These are phyloP conservation scores for Neocrepidodera transversa DNA, from an alignment of 2,888 invertebrate genomes.

Conservation along the genomic window DNA sequence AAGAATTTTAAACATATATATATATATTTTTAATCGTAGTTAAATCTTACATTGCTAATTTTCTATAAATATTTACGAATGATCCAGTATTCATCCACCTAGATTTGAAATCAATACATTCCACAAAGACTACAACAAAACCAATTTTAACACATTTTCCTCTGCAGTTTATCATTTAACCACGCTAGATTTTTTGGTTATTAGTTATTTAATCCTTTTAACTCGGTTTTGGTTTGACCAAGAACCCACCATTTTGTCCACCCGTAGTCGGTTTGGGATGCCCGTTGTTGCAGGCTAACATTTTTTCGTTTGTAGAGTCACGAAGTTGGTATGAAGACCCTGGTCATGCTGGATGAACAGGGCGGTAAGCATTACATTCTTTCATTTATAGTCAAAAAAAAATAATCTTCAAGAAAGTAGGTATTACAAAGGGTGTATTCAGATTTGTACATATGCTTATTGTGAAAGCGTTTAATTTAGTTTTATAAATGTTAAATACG, in stretches of 20 bases:
- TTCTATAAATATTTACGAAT: no score
- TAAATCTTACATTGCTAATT: no score
- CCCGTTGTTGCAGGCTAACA: constrained; percentile 39
- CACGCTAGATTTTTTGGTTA: not conserved
- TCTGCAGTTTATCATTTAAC: constrained; percentile 13
- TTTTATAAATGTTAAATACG: constrained; percentile 1
- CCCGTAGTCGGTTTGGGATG: not conserved
- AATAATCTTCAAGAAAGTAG: constrained; percentile 4
- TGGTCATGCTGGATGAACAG: constrained; percentile 99
- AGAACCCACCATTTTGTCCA: not conserved
- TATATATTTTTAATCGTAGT: no score
- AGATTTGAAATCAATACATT: not conserved
- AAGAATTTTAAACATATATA: no score
- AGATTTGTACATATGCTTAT: constrained; percentile 26
- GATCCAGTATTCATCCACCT: not conserved
- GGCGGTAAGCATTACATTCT: constrained; percentile 89
- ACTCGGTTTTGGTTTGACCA: not conserved
- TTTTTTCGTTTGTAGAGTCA: constrained; percentile 87
- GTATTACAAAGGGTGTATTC: constrained; percentile 22
- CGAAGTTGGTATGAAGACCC: constrained; percentile 99
- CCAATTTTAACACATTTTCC: constrained; percentile 13
- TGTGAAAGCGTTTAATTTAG: constrained; percentile 15
- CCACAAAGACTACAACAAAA: constrained; percentile 18
- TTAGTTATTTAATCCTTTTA: constrained; percentile 7
- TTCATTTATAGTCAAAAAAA: constrained; percentile 44